Evolutionary conservation across 2,888 invertebrate genomes (phyloP).

Genomic region (Frankliniella intonsa): DNA sequence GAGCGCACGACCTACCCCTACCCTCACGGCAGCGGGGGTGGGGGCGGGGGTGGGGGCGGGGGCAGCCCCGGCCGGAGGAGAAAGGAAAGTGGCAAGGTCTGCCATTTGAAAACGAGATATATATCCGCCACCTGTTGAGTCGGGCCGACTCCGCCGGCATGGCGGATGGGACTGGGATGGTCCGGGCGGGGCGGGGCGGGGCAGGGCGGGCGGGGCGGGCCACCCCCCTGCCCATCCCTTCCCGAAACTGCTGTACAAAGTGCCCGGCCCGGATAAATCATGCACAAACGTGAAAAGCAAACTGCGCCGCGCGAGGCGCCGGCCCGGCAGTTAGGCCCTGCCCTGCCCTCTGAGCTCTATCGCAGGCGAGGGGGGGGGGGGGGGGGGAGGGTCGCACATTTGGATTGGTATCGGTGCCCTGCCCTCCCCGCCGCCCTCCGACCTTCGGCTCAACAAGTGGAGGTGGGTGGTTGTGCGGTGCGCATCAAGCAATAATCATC

Average conservation of each 20-base stretch:
- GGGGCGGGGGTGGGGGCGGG: background rate
- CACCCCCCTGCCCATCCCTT: background rate
- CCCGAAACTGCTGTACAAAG: too few relatives aligned
- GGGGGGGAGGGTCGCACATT: background rate
- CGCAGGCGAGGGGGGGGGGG: background rate
- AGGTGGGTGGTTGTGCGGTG: background rate
- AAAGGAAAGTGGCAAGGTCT: slow-evolving; percentile 13
- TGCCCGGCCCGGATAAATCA: background rate
- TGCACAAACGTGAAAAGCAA: slow-evolving; percentile 26
- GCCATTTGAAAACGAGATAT: slow-evolving; percentile 26
- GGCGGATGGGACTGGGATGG: background rate
- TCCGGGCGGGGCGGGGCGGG: background rate
- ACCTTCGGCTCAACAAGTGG: too few relatives aligned
- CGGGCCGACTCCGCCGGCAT: background rate
- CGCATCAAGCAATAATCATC: too few relatives aligned
- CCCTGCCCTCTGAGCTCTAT: background rate
- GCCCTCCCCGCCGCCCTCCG: background rate
- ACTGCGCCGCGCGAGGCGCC: background rate
- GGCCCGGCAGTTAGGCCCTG: background rate
- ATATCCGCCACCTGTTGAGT: slow-evolving; percentile 17
- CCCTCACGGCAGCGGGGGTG: background rate
- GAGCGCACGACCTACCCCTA: slow-evolving; percentile 4
- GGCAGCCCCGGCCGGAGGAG: background rate
- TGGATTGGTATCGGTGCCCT: background rate
- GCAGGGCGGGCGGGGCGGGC: background rate